These are phyloP conservation scores for Pelosia muscerda DNA, from an alignment of 2,888 invertebrate genomes.

Conservation along the genomic window DNA sequence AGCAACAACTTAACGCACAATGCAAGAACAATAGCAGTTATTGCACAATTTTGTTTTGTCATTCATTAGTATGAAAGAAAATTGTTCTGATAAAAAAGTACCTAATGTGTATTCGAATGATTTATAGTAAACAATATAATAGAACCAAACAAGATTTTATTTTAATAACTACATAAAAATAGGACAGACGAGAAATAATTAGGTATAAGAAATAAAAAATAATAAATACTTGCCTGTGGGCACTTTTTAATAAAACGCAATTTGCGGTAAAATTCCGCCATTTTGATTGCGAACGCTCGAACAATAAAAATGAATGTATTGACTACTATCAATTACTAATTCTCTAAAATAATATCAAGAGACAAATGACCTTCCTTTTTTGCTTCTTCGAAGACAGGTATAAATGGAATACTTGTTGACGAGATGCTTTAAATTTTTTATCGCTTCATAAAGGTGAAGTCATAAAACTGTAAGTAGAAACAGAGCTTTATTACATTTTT, in stretches of 20 bases:
- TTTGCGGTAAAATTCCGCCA: not conserved
- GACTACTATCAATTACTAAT: no score
- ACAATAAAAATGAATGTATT: not conserved
- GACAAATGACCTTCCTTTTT: not conserved
- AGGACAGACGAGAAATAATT: not conserved
- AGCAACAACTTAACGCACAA: constrained; percentile 18
- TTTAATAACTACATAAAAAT: no score
- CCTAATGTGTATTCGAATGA: no score
- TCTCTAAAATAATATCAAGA: not conserved
- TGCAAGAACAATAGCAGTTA: constrained; percentile 31
- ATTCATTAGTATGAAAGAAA: not conserved
- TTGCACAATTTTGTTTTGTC: constrained; percentile 9
- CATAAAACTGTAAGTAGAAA: not conserved
- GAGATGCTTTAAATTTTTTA: not conserved
- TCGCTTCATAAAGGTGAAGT: not conserved
- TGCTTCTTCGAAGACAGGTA: not conserved
- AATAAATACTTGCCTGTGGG: not conserved
- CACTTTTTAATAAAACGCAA: not conserved
- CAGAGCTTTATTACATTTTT: not conserved
- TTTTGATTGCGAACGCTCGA: not conserved
- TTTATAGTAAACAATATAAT: no score
- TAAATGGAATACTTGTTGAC: not conserved
- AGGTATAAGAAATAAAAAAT: no score
- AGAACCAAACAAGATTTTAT: no score
- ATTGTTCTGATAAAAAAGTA: not conserved